A percentile compares a stretch with the other conserved stretches of the same genome.
phyloP scores from a whole-genome alignment of 1,140 invertebrate species.

The Drosophila lowei region DNA sequence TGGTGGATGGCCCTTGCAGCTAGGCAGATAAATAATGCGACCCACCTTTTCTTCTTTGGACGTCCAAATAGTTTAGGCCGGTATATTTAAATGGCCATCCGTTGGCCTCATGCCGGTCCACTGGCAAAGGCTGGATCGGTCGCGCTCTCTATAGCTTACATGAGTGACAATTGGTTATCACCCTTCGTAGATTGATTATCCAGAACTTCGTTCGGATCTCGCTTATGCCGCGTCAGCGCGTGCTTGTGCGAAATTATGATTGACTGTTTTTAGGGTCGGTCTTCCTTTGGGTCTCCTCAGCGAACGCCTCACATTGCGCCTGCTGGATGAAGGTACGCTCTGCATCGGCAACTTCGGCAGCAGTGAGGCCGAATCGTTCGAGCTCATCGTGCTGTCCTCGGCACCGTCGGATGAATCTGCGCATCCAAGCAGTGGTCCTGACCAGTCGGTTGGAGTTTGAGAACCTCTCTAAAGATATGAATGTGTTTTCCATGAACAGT shows the following conservation, averaged over 20 bases:
- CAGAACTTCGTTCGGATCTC: not conserved
- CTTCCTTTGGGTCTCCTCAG: not conserved
- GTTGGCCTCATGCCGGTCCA: no score
- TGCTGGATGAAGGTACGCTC: not conserved
- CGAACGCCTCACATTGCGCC: not conserved
- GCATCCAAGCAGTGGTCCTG: not conserved
- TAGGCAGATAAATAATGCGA: constrained; percentile 8
- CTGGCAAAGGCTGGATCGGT: no score
- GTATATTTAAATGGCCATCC: no score
- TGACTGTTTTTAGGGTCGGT: no score
- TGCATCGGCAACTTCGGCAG: not conserved
- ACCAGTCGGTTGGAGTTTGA: not conserved
- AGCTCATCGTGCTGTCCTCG: not conserved
- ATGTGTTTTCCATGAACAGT: not conserved
- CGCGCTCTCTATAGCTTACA: no score
- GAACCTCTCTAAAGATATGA: not conserved
- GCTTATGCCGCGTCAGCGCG: not conserved
- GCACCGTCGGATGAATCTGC: not conserved
- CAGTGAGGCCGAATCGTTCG: not conserved
- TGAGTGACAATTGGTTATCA: not conserved
- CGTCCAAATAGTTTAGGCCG: no score
- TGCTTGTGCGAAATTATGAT: not conserved
- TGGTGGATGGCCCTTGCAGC: no score
- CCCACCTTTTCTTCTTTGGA: constrained; percentile 16
- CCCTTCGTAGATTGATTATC: not conserved